Evolutionary conservation across 2,888 invertebrate genomes (phyloP).

Genomic region (Vannuccia rotundouncinata): DNA sequence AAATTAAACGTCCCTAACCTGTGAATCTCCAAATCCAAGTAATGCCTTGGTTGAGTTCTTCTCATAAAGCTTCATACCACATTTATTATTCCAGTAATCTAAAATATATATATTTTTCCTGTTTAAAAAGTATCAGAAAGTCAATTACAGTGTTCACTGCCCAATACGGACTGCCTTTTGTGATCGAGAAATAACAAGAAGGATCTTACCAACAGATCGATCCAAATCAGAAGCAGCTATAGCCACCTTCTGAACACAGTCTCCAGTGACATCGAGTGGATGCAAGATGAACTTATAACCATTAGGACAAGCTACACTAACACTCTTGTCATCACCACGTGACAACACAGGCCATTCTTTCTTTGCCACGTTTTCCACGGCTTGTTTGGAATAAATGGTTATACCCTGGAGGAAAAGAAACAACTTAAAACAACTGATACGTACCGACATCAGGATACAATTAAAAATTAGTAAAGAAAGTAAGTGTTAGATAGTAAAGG

Average conservation of each 20-base stretch:
- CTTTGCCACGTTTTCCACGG: slow-evolving; percentile 67
- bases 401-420: slow-evolving; percentile 68
- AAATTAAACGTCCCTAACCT: slow-evolving; percentile 59
- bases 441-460: no score
- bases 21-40: slow-evolving; percentile 68
- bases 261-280: slow-evolving; percentile 56
- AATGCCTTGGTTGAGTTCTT: slow-evolving; percentile 62
- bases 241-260: slow-evolving; percentile 64
- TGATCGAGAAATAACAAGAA: no score
- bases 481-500: no score
- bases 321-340: slow-evolving; percentile 44
- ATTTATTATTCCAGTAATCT: slow-evolving; percentile 75
- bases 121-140: no score
- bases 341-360: slow-evolving; percentile 66
- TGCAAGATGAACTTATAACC: slow-evolving; percentile 79
- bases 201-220: slow-evolving; percentile 64
- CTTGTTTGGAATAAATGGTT: slow-evolving; percentile 72
- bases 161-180: no score
- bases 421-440: no score
- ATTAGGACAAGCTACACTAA: slow-evolving; percentile 75
- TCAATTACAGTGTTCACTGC: no score
- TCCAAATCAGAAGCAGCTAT: slow-evolving; percentile 71
- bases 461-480: no score
- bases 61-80: slow-evolving; percentile 68
- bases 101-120: slow-evolving; percentile 42